These are phyloP conservation scores for Dicyrtomina minuta DNA, from an alignment of 2,888 invertebrate genomes.

Conservation along the genomic window DNA sequence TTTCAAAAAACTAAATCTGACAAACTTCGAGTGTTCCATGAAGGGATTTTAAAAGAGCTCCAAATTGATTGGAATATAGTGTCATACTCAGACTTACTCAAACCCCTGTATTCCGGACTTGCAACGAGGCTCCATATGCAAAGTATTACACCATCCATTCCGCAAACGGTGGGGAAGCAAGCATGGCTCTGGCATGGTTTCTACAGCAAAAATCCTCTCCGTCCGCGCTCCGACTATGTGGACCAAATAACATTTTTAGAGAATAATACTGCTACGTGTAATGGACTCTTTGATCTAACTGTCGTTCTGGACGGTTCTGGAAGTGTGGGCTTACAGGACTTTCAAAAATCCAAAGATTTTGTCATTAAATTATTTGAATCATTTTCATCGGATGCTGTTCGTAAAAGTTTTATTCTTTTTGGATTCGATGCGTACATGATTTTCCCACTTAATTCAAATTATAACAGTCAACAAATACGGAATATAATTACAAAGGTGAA, in stretches of 20 bases:
- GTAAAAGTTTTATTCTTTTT: slow-evolving; percentile 13
- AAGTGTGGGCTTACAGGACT: slow-evolving; percentile 25
- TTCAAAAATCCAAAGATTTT: slow-evolving; percentile 20
- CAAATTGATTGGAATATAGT: slow-evolving; percentile 31
- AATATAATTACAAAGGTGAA: neutral
- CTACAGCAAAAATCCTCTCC: slow-evolving; percentile 21
- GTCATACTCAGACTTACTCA: slow-evolving; percentile 24
- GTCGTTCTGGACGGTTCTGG: slow-evolving; percentile 43
- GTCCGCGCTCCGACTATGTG: neutral
- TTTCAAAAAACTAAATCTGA: slow-evolving; percentile 12
- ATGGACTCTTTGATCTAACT: slow-evolving; percentile 37
- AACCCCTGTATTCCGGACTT: slow-evolving; percentile 37
- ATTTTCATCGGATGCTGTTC: neutral
- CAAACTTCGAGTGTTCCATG: neutral
- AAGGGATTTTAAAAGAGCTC: slow-evolving; percentile 11
- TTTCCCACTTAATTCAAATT: neutral
- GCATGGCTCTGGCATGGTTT: slow-evolving; percentile 24
- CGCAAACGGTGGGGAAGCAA: slow-evolving; percentile 36
- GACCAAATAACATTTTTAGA: slow-evolving; percentile 2
- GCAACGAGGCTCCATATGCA: slow-evolving; percentile 33
- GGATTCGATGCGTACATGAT: neutral
- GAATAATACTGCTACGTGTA: slow-evolving; percentile 19
- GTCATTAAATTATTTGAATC: neutral
- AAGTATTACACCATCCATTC: neutral
- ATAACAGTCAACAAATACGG: neutral